Percentiles rank a stretch among this genome's conserved stretches.
These are phyloP conservation scores for Caenorhabditis sp. DNA, from an alignment of 2,888 invertebrate species.

Conservation along the genomic window DNA sequence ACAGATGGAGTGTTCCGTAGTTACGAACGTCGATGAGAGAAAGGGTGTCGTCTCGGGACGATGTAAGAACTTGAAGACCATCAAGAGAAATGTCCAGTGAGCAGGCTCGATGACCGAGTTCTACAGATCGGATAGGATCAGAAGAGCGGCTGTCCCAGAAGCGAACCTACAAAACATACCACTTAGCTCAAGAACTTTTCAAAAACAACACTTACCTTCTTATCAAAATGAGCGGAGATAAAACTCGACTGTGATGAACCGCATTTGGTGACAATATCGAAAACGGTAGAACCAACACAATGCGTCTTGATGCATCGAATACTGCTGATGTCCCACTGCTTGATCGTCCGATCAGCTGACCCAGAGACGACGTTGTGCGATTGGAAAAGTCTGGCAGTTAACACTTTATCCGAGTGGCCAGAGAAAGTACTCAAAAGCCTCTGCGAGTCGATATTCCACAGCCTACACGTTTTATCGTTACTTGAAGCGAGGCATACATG, in stretches of 20 bases:
- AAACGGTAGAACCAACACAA: slow-evolving; percentile 78
- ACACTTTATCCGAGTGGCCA: slow-evolving; percentile 97
- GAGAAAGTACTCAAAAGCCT: slow-evolving; percentile 89
- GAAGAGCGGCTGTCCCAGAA: slow-evolving; percentile 94
- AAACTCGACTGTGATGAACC: slow-evolving; percentile 44
- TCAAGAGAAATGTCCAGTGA: slow-evolving; percentile 86
- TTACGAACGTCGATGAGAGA: slow-evolving; percentile 94
- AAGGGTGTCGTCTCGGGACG: slow-evolving; percentile 95
- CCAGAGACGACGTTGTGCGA: slow-evolving; percentile 88
- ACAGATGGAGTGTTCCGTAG: slow-evolving; percentile 93
- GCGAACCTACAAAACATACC: slow-evolving; percentile 87
- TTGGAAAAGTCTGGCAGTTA: slow-evolving; percentile 92
- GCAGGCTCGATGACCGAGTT: slow-evolving; percentile 93
- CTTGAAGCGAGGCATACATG: slow-evolving; percentile 89
- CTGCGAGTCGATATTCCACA: slow-evolving; percentile 95
- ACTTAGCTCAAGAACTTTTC: neutral
- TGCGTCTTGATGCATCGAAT: slow-evolving; percentile 87
- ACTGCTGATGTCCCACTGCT: slow-evolving; percentile 97
- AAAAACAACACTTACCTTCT: slow-evolving; percentile 91
- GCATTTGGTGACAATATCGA: slow-evolving; percentile 88
- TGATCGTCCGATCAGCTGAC: slow-evolving; percentile 97
- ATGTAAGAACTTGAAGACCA: slow-evolving; percentile 92
- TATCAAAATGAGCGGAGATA: slow-evolving; percentile 90
- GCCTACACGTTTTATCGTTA: slow-evolving; percentile 95
- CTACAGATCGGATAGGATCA: slow-evolving; percentile 88